Conservation (phyloP, 1,140 invertebrate species). For the Lineus longissimus region DNA sequence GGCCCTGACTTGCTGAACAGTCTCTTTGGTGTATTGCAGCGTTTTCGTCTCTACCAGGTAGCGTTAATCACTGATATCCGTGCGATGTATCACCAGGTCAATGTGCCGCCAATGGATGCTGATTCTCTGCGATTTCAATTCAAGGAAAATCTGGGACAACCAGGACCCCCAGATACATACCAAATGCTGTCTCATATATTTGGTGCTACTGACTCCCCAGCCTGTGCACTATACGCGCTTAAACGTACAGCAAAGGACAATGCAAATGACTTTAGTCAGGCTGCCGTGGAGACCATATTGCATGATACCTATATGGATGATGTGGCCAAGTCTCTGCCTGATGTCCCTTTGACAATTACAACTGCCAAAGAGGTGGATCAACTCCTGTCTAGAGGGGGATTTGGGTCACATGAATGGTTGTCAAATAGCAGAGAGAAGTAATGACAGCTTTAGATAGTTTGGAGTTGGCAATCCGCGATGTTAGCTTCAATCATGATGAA, state of each 20-base stretch:
- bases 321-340: no score
- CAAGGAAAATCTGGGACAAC: neutral
- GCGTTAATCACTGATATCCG: neutral
- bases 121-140: neutral
- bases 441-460: no score
- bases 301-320: no score
- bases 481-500: no score
- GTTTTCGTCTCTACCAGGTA: neutral
- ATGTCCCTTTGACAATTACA: no score
- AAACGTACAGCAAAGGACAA: neutral
- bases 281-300: no score
- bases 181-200: slow-evolving; percentile 2
- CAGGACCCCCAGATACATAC: neutral
- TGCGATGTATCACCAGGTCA: slow-evolving; percentile 2
- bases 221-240: neutral
- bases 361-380: no score
- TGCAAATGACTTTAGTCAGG: no score
- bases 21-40: neutral
- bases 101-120: neutral
- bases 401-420: no score
- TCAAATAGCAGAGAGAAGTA: no score
- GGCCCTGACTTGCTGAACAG: slow-evolving; percentile 2
- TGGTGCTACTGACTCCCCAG: neutral
- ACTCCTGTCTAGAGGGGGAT: no score
- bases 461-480: no score